Conservation (phyloP, 1,140 invertebrate genomes). For the Proales similis region DNA sequence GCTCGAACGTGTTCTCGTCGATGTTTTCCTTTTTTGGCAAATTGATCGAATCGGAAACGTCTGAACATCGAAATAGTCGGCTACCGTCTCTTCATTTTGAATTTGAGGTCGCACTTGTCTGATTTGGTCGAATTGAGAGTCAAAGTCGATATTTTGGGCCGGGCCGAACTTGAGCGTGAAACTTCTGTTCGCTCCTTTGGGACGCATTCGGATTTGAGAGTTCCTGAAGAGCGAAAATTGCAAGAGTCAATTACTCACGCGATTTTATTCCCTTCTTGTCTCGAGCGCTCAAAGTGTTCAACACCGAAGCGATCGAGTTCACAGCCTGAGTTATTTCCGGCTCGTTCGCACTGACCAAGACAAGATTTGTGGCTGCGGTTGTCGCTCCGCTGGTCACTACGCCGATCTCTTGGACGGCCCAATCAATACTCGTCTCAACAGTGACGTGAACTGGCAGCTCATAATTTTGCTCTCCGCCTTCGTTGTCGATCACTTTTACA, state of each 20-base stretch:
- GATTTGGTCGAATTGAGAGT: no score
- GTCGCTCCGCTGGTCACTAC: neutral
- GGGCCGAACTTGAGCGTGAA: no score
- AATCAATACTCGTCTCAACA: constrained; percentile 12
- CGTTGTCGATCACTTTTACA: constrained; percentile 26
- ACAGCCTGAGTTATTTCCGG: constrained; percentile 10
- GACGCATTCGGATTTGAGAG: no score
- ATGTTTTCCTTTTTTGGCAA: no score
- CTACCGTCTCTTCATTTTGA: no score
- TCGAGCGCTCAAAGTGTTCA: constrained; percentile 20
- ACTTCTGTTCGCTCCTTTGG: no score
- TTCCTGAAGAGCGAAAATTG: no score
- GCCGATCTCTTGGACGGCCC: neutral
- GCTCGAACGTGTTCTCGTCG: neutral
- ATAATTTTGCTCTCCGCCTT: constrained; percentile 5
- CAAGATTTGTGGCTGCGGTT: neutral
- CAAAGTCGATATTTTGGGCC: no score
- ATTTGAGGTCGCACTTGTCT: no score
- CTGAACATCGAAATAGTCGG: no score
- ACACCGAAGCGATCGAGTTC: constrained; percentile 25
- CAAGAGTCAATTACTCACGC: no score
- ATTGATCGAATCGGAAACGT: no score
- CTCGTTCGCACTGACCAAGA: constrained; percentile 9
- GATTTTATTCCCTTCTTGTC: constrained; percentile 37
- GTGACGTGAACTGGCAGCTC: neutral